Conservation (phyloP, 2,113 vertebrate species). For the Ptilorrhoa leucosticta region DNA sequence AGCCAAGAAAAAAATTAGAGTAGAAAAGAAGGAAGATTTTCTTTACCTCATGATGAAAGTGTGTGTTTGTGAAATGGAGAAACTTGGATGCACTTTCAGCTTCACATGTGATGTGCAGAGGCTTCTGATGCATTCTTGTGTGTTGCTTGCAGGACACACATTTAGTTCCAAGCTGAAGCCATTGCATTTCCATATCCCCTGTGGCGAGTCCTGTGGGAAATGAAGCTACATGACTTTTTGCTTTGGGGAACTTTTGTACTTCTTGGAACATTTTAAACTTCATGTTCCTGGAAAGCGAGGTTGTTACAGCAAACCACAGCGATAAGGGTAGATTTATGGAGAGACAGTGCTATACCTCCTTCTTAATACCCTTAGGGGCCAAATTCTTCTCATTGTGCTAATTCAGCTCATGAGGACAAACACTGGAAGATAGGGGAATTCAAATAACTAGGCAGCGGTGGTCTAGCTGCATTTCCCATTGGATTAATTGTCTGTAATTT, state of each 20-base stretch:
- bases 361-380: not conserved
- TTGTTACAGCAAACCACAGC: not conserved
- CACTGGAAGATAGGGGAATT: not conserved
- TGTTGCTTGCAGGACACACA: not conserved
- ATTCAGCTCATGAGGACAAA: not conserved
- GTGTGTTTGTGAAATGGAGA: not conserved
- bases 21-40: not conserved
- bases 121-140: not conserved
- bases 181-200: not conserved
- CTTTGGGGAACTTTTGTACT: not conserved
- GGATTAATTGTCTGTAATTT: not conserved
- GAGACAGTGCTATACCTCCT: not conserved
- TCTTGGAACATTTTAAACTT: not conserved
- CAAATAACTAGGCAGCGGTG: not conserved
- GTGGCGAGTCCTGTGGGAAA: not conserved
- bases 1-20: not conserved
- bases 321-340: not conserved
- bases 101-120: rapidly evolving
- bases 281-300: not conserved
- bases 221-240: not conserved
- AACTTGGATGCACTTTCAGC: not conserved
- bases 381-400: not conserved
- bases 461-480: not conserved
- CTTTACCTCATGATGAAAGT: rapidly evolving
- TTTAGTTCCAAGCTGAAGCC: not conserved